phyloP scores from a whole-genome alignment of 1,140 invertebrate genomes.

The Lordiphosa clarofinis region DNA sequence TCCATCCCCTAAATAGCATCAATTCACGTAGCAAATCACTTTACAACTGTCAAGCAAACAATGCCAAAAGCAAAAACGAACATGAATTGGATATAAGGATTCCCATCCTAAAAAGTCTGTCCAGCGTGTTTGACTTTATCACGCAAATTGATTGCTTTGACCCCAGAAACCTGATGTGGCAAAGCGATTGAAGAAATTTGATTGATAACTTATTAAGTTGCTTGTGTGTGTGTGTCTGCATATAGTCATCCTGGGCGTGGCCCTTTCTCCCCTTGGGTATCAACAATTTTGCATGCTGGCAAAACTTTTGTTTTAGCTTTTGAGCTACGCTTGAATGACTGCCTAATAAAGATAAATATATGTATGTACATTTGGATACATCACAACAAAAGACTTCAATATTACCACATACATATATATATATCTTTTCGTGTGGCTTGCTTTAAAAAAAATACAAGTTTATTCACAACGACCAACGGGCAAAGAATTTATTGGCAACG shows the following conservation, averaged over 20 bases:
- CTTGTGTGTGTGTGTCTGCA: constrained; percentile 26
- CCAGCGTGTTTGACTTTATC: constrained; percentile 64
- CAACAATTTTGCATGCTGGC: constrained; percentile 58
- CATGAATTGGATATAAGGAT: constrained; percentile 20
- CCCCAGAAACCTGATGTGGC: constrained; percentile 44
- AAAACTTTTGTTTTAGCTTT: constrained; percentile 52
- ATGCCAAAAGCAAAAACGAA: constrained; percentile 39
- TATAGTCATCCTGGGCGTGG: constrained; percentile 13
- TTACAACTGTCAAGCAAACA: constrained; percentile 71
- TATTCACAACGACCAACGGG: background rate
- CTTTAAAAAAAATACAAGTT: constrained; percentile 30
- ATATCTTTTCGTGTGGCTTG: constrained; percentile 32
- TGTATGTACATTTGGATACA: constrained; percentile 10
- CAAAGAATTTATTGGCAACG: constrained; percentile 55
- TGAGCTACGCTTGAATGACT: constrained; percentile 66
- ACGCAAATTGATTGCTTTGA: constrained; percentile 73
- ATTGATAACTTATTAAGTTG: constrained; percentile 76
- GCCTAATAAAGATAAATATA: constrained; percentile 74
- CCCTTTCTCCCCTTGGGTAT: constrained; percentile 3
- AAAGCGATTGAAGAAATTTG: constrained; percentile 66
- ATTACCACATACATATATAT: constrained; percentile 12
- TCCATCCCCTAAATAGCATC: constrained; percentile 5
- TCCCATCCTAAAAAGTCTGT: constrained; percentile 28
- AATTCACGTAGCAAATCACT: constrained; percentile 71
- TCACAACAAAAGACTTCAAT: constrained; percentile 18